These are phyloP conservation scores for Cyclura pinguis DNA, from an alignment of 2,797 vertebrate species.

Conservation along the genomic window DNA sequence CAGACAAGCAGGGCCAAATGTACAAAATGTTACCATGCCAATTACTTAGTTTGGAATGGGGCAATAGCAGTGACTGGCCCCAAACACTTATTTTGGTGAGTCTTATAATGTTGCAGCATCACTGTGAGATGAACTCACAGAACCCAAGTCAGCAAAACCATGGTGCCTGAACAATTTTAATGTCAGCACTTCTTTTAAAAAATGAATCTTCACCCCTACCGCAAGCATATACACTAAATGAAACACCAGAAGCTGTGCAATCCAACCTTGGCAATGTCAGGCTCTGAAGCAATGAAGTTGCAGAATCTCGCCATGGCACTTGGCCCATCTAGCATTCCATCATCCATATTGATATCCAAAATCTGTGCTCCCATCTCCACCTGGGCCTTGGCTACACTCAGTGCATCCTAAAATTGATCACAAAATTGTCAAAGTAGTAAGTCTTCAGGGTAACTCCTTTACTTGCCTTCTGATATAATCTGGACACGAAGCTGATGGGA, in stretches of 20 bases:
- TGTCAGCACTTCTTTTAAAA: neutral
- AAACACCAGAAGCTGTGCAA: neutral
- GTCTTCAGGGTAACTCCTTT: constrained; percentile 17
- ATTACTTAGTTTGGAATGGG: neutral
- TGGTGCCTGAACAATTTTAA: neutral
- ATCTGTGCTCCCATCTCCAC: constrained; percentile 98
- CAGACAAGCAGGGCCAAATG: neutral
- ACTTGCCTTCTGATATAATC: neutral
- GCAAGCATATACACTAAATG: neutral
- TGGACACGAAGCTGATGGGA: neutral
- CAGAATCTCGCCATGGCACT: constrained; percentile 93
- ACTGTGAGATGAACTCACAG: neutral
- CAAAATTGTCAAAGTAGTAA: neutral
- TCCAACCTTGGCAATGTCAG: constrained; percentile 91
- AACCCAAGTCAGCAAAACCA: neutral
- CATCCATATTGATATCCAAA: constrained; percentile 97
- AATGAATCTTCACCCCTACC: constrained; percentile 1
- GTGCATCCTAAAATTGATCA: constrained; percentile 85
- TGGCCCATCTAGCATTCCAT: constrained; percentile 94
- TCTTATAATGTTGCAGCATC: neutral
- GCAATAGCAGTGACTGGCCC: neutral
- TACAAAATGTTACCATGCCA: neutral
- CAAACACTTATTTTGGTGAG: neutral
- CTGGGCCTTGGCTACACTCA: constrained; percentile 91
- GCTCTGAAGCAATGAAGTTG: constrained; percentile 92